Percentiles rank a stretch among this genome's conserved stretches.
Evolutionary conservation across 2,797 vertebrate species (phyloP).

Genomic region (Malacoctenus gilli): DNA sequence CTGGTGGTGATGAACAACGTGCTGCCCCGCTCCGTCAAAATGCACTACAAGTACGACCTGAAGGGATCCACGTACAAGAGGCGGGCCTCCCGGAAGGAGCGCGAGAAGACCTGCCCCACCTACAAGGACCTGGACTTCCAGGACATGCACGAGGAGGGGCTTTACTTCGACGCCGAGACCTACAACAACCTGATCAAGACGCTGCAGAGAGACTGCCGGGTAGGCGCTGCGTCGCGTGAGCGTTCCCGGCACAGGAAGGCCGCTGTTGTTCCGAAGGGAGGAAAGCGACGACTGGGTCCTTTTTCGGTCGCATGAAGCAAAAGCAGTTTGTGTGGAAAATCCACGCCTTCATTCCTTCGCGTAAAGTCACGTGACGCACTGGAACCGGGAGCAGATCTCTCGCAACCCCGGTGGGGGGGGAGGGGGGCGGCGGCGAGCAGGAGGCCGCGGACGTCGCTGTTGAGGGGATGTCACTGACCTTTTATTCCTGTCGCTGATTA

Average conservation of each 20-base stretch:
- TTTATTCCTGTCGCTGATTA: constrained; percentile 13
- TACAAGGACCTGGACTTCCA: constrained; percentile 97
- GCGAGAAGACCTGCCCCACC: constrained; percentile 91
- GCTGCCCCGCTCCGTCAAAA: constrained; percentile 90
- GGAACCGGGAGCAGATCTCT: constrained; percentile 19
- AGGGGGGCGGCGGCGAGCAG: not conserved
- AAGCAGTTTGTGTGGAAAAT: not conserved
- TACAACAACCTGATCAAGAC: constrained; percentile 97
- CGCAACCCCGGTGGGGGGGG: constrained; percentile 36
- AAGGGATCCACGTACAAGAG: constrained; percentile 98
- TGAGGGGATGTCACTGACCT: constrained; percentile 19
- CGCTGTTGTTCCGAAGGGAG: constrained; percentile 3
- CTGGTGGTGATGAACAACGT: constrained; percentile 99
- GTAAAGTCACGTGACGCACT: constrained; percentile 13
- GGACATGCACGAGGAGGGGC: constrained; percentile 94
- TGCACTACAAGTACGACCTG: constrained; percentile 96
- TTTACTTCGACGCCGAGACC: constrained; percentile 94
- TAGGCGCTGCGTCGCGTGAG: constrained; percentile 60
- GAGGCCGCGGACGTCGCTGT: no score
- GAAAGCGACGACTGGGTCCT: constrained; percentile 6
- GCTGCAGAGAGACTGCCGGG: constrained; percentile 94
- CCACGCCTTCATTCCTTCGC: constrained; percentile 7
- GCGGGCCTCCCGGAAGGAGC: constrained; percentile 92
- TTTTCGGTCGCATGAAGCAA: constrained; percentile 7
- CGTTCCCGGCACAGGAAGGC: not conserved